A percentile compares a stretch with the other conserved stretches of the same genome.
phyloP scores from a whole-genome alignment of 2,113 vertebrate species.

The Podilymbus podiceps region DNA sequence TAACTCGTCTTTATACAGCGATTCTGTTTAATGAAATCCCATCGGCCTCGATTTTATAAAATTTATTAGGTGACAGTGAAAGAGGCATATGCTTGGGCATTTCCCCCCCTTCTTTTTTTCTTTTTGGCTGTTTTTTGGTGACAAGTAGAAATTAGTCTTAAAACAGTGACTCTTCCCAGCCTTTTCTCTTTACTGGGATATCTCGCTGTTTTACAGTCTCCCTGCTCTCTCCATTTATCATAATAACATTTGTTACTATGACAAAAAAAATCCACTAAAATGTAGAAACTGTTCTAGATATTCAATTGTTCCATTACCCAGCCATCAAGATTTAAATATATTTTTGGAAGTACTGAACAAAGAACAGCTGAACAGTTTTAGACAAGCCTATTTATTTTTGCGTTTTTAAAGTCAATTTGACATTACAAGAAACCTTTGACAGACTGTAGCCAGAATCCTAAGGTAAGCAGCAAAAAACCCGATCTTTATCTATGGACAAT shows the following conservation, averaged over 20 bases:
- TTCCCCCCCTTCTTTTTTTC: too few species aligned
- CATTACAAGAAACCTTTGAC: not conserved
- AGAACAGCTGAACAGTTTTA: slow-evolving; percentile 27
- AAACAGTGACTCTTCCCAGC: not conserved
- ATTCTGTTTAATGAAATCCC: not conserved
- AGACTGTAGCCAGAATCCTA: not conserved
- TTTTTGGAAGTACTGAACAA: not conserved
- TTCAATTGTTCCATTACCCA: slow-evolving; percentile 10
- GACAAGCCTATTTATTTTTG: not conserved
- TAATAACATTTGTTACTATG: not conserved
- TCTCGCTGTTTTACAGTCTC: not conserved
- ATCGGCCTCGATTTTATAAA: not conserved
- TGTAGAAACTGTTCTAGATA: not conserved
- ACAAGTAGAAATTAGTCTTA: not conserved
- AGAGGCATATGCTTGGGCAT: not conserved
- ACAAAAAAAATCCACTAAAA: not conserved
- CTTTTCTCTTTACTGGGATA: not conserved
- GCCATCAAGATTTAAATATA: not conserved
- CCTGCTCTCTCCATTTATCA: not conserved
- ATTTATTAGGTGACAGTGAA: not conserved
- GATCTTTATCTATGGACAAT: not conserved
- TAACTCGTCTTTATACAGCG: not conserved
- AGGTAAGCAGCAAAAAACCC: not conserved
- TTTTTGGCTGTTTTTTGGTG: not conserved
- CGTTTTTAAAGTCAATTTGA: not conserved